These are phyloP conservation scores for Pimpla rufipes DNA, from an alignment of 2,888 invertebrate species.

Conservation along the genomic window DNA sequence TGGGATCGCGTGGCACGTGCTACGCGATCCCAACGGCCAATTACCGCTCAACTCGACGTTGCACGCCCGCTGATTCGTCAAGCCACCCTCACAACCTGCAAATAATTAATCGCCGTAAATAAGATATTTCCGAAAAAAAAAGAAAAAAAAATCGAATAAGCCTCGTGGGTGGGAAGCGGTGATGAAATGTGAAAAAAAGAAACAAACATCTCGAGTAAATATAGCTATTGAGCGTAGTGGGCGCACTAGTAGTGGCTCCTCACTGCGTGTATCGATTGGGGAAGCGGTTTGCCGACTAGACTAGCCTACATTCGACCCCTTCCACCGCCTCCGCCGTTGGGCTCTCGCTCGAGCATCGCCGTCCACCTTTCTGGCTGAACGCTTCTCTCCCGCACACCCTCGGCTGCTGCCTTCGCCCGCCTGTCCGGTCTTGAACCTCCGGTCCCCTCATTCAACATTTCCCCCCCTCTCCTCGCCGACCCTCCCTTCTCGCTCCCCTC, in stretches of 20 bases:
- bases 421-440: slow-evolving; percentile 62
- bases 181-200: neutral
- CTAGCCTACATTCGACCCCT: slow-evolving; percentile 82
- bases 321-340: slow-evolving; percentile 64
- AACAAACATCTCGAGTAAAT: neutral
- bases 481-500: slow-evolving; percentile 72
- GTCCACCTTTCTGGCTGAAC: slow-evolving; percentile 44
- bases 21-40: too few relatives aligned
- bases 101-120: neutral
- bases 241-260: slow-evolving; percentile 60
- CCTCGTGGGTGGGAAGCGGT: neutral
- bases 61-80: too few relatives aligned
- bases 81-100: too few relatives aligned
- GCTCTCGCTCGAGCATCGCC: slow-evolving; percentile 30
- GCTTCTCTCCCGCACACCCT: slow-evolving; percentile 45
- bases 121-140: neutral
- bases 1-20: too few relatives aligned
- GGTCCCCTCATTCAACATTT: slow-evolving; percentile 81
- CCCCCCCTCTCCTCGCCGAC: slow-evolving; percentile 70
- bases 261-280: slow-evolving; percentile 83
- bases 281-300: slow-evolving; percentile 83
- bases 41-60: too few relatives aligned
- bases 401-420: neutral
- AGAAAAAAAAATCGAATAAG: neutral
- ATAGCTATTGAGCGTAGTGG: slow-evolving; percentile 56